These are phyloP conservation scores for Excalfactoria chinensis DNA, from an alignment of 2,113 vertebrate genomes.

Conservation along the genomic window DNA sequence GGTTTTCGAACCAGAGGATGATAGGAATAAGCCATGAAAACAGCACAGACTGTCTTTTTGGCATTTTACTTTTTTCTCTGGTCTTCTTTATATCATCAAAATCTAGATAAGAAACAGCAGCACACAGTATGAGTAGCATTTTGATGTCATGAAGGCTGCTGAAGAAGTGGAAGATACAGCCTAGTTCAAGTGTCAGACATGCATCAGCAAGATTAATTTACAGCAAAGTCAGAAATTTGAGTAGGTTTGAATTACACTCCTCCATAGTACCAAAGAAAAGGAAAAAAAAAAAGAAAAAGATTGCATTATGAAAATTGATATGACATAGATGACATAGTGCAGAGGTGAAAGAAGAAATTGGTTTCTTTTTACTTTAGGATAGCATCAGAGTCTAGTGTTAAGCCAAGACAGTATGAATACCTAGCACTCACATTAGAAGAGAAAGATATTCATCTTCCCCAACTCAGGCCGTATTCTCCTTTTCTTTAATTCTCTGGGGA, in stretches of 20 bases:
- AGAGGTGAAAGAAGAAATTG: not conserved
- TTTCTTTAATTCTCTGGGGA: conserved; percentile 22
- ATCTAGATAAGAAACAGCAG: conserved; percentile 13
- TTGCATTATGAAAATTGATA: conserved; percentile 22
- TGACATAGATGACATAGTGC: not conserved
- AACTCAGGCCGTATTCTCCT: not conserved
- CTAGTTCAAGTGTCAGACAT: conserved; percentile 49
- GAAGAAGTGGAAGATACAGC: conserved; percentile 34
- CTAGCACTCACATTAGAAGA: not conserved
- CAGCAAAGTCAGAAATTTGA: conserved; percentile 49
- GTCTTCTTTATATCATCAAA: conserved; percentile 32
- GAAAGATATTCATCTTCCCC: not conserved
- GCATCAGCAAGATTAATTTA: conserved; percentile 42
- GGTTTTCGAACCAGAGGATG: conserved; percentile 27
- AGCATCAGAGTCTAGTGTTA: not conserved
- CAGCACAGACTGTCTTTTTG: not conserved
- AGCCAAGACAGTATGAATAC: not conserved
- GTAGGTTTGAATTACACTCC: conserved; percentile 32
- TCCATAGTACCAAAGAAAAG: not conserved
- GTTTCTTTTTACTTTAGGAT: conserved; percentile 27
- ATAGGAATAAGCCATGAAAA: conserved; percentile 9
- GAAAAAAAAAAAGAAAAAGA: not conserved
- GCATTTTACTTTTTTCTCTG: conserved; percentile 22
- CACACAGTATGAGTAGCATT: conserved; percentile 27
- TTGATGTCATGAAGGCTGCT: conserved; percentile 23